Conservation (phyloP, 2,797 vertebrate species). For the Rhinichthys osculus region DNA sequence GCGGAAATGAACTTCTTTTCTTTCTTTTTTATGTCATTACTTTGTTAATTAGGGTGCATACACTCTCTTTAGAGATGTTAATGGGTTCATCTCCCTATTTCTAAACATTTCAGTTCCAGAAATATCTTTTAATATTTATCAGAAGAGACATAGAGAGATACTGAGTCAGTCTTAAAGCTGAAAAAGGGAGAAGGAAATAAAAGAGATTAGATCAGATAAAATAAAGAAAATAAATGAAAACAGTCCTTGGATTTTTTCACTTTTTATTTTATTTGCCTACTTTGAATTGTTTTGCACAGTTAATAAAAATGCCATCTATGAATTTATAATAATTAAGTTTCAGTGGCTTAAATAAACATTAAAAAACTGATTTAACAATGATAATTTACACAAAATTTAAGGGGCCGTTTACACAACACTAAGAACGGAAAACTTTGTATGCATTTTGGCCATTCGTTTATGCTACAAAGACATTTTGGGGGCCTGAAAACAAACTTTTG, state of each 20-base stretch:
- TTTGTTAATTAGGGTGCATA: slow-evolving; percentile 68
- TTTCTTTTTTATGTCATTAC: slow-evolving; percentile 60
- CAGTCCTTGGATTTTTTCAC: not conserved
- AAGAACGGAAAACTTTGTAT: too few relatives aligned
- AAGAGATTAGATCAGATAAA: slow-evolving; percentile 8
- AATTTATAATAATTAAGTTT: not conserved
- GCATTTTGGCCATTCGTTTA: too few relatives aligned
- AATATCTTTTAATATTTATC: slow-evolving; percentile 57
- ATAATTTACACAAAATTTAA: not conserved
- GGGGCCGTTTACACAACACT: too few relatives aligned
- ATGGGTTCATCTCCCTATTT: slow-evolving; percentile 60
- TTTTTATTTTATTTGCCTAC: not conserved
- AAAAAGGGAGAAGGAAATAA: slow-evolving; percentile 3
- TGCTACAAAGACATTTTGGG: too few relatives aligned
- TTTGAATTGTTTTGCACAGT: not conserved
- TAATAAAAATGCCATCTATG: not conserved
- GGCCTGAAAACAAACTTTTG: too few relatives aligned
- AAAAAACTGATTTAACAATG: not conserved
- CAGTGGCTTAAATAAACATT: not conserved
- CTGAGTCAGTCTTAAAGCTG: slow-evolving; percentile 39
- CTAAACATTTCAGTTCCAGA: slow-evolving; percentile 49
- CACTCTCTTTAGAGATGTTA: slow-evolving; percentile 65
- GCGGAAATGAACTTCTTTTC: slow-evolving; percentile 67
- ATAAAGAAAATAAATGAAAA: slow-evolving; percentile 4
- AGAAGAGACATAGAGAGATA: slow-evolving; percentile 57